Evolutionary conservation across 1,140 invertebrate species (phyloP).

Genomic region (Dryas iulia): DNA sequence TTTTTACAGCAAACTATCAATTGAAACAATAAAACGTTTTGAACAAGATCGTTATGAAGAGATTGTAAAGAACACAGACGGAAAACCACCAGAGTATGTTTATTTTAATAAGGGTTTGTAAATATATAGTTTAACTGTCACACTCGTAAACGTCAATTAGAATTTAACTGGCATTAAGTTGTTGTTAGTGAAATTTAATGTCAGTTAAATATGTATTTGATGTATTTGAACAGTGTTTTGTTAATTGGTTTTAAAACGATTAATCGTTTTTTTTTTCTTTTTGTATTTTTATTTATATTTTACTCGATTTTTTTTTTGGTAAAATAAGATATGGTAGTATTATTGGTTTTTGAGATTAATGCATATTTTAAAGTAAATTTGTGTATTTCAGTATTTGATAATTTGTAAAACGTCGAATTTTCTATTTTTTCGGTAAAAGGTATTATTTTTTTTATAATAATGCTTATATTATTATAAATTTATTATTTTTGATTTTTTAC

Average conservation of each 20-base stretch:
- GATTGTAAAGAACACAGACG: slow-evolving; percentile 83
- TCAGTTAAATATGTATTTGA: background rate
- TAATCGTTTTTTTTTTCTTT: background rate
- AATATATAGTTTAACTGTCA: background rate
- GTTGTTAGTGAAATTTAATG: background rate
- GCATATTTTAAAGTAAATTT: too few species aligned
- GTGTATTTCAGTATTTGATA: too few species aligned
- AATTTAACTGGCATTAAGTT: background rate
- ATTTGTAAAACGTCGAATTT: too few species aligned
- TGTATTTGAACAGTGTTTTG: background rate
- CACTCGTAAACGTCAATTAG: background rate
- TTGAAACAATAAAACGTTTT: slow-evolving; percentile 84
- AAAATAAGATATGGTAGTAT: too few species aligned
- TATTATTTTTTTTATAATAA: background rate
- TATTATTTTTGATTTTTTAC: background rate
- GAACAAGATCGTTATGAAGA: slow-evolving; percentile 87
- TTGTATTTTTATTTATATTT: background rate
- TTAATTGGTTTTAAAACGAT: background rate
- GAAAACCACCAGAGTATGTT: slow-evolving; percentile 84
- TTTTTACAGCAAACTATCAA: slow-evolving; percentile 82
- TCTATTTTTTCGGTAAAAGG: too few species aligned
- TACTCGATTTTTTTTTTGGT: too few species aligned
- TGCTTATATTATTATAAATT: too few species aligned
- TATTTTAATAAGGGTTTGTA: slow-evolving; percentile 93
- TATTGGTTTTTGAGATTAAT: too few species aligned